Base-by-base conservation (phyloP, 2,797 vertebrate species). In the Anniella stebbinsi region DNA sequence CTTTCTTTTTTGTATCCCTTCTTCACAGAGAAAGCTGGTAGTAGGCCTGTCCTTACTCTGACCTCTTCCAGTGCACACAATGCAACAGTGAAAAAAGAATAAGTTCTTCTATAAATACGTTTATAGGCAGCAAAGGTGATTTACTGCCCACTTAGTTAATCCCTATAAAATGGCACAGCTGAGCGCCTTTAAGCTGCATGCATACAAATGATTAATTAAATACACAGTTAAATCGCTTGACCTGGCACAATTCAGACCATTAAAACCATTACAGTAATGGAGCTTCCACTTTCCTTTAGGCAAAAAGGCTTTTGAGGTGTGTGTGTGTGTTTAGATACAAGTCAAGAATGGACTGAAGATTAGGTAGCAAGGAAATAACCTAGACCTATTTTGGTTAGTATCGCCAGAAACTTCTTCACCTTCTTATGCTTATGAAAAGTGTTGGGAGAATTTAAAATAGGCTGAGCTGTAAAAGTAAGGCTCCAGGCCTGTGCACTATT, bases 161-260 rank as follows among this genome's bases (percentile, higher is more conserved):
- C 93, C 82, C 96, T 97, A 95, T 97, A 97, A 97, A 97, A 97
- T 93, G 95, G 94, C 97, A 97, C 94, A 97, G 96, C 94, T 97
- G 97, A 97, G 96, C 69, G 36, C 96, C 95, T 97, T 96, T 96
- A 97, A 97, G 95, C 97, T 96, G 95, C 96, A 96, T 96, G 96
- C 96, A 96, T 97, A 97, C 94, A 96, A 96, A 97, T 97, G 97
- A 97, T 97, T 97, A 97, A 97, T 97, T 98, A 98, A 97, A 95
- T 95, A 95, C 94, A 95, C 94, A 95, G 92, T 96, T 97, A 97
- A 97, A 97, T 95, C 90, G 85, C 93, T 97, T 97, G 95, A 97
- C 96, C 96, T 94, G 96, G 95, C 93, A 95, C 94, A 96, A 95
- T 96, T 96, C 92, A 96, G 95, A 96, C 96, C 96, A 95, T 94